Base-by-base conservation (phyloP, 2,113 vertebrate species). In the Platycercus adscitus region DNA sequence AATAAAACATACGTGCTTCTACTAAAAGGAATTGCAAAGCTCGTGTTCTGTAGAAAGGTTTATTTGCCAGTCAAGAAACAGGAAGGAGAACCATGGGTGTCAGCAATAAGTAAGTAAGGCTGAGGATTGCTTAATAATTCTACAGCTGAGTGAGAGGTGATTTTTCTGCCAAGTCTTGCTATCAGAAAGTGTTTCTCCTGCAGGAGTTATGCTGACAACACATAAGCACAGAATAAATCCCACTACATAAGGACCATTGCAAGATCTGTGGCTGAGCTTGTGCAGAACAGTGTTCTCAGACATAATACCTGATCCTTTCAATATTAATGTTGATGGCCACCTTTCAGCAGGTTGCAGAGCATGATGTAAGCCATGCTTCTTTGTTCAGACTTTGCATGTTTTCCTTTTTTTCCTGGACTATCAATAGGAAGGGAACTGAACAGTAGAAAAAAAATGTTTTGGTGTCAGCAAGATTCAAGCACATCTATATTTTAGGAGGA, bases 1-100 rank as follows among this genome's bases (percentile, higher is more conserved):
- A 98, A 96, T 96, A 96, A 98, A 97, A 97, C 85, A 97, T 96
- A 96, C 25, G 64, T 81, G 68, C 63, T 96, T 97, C 89, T 93
- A 91, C 61, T 81, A 86, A 95, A 95, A 95, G 91, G 89, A 69
- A 91, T 93, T 94, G 89, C 93, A 79, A 89, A 79, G 69, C 79
- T 92, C 93, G 39, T 95, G 80, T 91, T 61, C 70, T 91, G 47
- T 84, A 95, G 94, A 85, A 93, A 95, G 83, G 81, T 89, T 91
- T 95, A 94, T 96, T 96, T 97, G 81, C 90, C 76, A 96, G 63
- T 33, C 75, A 83, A 95, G 55, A 81, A 95, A 92, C 19, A 96
- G 50, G 64, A 94, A 89, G 53, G 93, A 84, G 79, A 77, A 95
- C 46, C 64, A 50, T 64, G 68, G 31, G 31, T 90, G 47, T 88